These are phyloP conservation scores for Pegoplata infirma DNA, from an alignment of 2,888 invertebrate species.

Conservation along the genomic window DNA sequence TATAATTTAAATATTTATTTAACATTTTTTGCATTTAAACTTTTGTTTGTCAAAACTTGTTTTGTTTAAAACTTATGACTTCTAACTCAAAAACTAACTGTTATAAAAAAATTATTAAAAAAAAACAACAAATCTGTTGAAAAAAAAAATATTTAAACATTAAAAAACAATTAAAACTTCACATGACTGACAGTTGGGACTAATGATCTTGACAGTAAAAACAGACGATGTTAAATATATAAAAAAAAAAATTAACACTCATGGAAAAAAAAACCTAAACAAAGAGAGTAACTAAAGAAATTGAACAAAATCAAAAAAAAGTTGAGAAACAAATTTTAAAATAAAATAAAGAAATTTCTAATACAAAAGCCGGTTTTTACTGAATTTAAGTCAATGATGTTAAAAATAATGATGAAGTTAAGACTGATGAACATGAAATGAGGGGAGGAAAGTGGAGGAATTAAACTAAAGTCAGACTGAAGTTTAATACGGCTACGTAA, in stretches of 20 bases:
- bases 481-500: no score
- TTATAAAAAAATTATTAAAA: not conserved
- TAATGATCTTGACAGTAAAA: slow-evolving; percentile 10
- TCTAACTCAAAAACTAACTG: slow-evolving; percentile 3
- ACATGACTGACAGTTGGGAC: slow-evolving; percentile 25
- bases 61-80: not conserved
- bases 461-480: no score
- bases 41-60: no score
- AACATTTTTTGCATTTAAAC: no score
- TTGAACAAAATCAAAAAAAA: not conserved
- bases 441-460: not conserved
- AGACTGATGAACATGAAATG: not conserved
- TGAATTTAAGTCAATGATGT: slow-evolving; percentile 42
- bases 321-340: not conserved
- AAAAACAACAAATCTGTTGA: no score
- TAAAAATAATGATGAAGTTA: not conserved
- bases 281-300: slow-evolving; percentile 6
- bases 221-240: not conserved
- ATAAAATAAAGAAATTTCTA: slow-evolving; percentile 39
- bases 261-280: not conserved
- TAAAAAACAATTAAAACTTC: slow-evolving; percentile 50
- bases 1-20: no score
- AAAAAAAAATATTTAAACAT: no score
- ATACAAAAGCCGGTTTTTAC: slow-evolving; percentile 39
- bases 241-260: not conserved